Conservation (phyloP, 2,888 invertebrate genomes). For the Peribatodes rhomboidaria region DNA sequence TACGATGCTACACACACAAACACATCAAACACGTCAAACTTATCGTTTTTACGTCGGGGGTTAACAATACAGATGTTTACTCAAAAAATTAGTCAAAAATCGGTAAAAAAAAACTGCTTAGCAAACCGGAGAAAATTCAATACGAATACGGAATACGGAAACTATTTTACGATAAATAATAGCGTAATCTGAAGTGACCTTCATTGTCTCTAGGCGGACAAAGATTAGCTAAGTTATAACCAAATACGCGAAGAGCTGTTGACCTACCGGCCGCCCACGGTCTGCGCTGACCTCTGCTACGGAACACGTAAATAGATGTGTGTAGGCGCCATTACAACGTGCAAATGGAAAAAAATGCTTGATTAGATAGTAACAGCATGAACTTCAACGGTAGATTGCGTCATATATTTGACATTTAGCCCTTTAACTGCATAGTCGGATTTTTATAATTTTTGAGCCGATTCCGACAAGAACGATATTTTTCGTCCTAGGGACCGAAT, state of each 20-base stretch:
- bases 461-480: no score
- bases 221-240: conserved; percentile 3
- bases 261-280: conserved; percentile 12
- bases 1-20: no score
- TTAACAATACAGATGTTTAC: no score
- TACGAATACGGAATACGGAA: not conserved
- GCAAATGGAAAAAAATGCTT: not conserved
- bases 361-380: not conserved
- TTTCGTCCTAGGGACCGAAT: no score
- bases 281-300: conserved; percentile 11
- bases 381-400: not conserved
- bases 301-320: not conserved
- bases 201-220: conserved; percentile 17
- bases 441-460: no score
- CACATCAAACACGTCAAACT: no score
- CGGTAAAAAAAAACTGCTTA: no score
- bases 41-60: no score
- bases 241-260: conserved; percentile 1
- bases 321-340: conserved; percentile 13
- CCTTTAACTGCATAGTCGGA: no score
- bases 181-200: not conserved
- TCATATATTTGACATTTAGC: no score
- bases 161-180: not conserved
- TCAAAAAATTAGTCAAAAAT: no score
- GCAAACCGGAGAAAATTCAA: no score